Evolutionary conservation across 2,888 invertebrate species (phyloP), one percentile per base, ranked within the genome.

Genomic region (Ochlodes sylvanus): DNA sequence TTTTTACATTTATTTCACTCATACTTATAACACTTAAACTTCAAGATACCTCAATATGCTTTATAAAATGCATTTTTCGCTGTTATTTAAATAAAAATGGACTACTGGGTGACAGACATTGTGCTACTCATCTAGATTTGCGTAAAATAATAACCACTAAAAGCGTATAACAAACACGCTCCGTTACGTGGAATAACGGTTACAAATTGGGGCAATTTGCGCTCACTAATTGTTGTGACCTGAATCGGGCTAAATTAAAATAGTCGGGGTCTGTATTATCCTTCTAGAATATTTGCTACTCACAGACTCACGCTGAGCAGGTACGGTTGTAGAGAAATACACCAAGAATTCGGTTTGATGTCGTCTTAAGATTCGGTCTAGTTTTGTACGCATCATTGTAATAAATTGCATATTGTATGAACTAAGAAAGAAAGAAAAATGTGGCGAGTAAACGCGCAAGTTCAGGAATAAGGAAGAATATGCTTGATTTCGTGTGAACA

Each of bases 211-310:
- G 3, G 19, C 67, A 67, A 67, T 67, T 67, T 44, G 67, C 54
- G 44, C 54, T 44, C 67, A 44, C 21, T 67, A 67, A 67, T 67
- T 67, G 67, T 61, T 15, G 15, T 52, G 67, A 67, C 67, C 67
- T 12, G 44, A 61, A 66, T 66, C 10, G 32, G 12, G 42, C 60
- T 60, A 55, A 54, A 67, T 67, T 41, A 42, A 60, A 55, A 60
- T 42, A 55, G 58, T 41, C 3, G 6, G 9, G 42, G 7, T n/a
- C 14, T 27, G 14, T 15, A 50, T 41, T 50, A 15, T 21, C 38
- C 27, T 41, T 58, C 41, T 50, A 14, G 5, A 19, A 12, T 14
- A 21, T 38, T 10, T 19, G 4, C 21, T 52, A 52, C 9, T 52
- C 52, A 50, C 50, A 52, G 19, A 12, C 17, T 17, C 15, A 14